Percentiles rank a stretch among this genome's conserved stretches.
Evolutionary conservation across 2,888 invertebrate genomes (phyloP).

Genomic region (Carterocephalus palaemon): DNA sequence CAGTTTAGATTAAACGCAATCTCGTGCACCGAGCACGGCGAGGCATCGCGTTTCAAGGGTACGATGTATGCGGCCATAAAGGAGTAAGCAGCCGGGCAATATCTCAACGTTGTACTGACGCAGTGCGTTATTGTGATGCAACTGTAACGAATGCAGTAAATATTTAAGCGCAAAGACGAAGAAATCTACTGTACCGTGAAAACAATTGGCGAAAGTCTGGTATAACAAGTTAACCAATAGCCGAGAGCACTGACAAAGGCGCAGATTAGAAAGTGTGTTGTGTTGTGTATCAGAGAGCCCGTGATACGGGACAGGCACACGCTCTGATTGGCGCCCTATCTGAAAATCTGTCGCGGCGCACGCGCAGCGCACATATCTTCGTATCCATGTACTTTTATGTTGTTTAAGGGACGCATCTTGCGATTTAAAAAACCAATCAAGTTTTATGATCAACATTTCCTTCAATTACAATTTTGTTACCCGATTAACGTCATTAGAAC

Average conservation of each 20-base stretch:
- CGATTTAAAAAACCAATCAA: conserved; percentile 5
- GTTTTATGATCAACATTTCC: conserved; percentile 3
- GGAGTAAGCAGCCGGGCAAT: conserved; percentile 15
- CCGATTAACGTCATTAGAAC: conserved; percentile 2
- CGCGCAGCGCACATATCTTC: conserved; percentile 29
- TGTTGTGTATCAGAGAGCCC: conserved; percentile 69
- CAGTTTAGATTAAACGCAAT: conserved; percentile 49
- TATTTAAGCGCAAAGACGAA: conserved; percentile 57
- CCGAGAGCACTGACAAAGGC: conserved; percentile 71
- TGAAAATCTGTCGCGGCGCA: conserved; percentile 64
- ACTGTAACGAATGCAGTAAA: conserved; percentile 48
- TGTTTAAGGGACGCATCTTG: neutral
- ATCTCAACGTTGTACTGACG: conserved; percentile 27
- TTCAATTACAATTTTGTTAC: conserved; percentile 13
- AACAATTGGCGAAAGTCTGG: conserved; percentile 78
- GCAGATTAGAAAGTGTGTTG: conserved; percentile 77
- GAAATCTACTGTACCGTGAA: conserved; percentile 71
- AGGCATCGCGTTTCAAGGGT: conserved; percentile 30
- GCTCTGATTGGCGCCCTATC: conserved; percentile 77
- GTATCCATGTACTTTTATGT: conserved; percentile 30
- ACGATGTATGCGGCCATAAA: conserved; percentile 25
- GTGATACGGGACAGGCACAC: conserved; percentile 66
- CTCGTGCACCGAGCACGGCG: conserved; percentile 16
- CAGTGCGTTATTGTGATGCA: conserved; percentile 44
- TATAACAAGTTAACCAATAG: conserved; percentile 71